Evolutionary conservation across 1,140 invertebrate species (phyloP).

Genomic region (Apis dorsata): DNA sequence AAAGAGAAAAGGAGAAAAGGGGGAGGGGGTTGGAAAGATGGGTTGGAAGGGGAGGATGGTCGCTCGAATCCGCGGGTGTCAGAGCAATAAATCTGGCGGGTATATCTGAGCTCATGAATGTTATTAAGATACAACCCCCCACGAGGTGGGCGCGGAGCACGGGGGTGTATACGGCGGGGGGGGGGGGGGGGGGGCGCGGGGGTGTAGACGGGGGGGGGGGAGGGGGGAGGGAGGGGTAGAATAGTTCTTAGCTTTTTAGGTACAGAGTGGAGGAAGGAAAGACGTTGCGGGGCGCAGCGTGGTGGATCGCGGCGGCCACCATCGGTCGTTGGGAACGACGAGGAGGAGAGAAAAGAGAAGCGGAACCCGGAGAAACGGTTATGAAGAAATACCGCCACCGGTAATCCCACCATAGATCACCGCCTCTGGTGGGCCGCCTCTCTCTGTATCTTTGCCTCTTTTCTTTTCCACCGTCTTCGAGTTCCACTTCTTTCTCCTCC

Average conservation of each 20-base stretch:
- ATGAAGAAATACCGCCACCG: conserved; percentile 79
- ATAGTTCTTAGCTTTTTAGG: too few species aligned
- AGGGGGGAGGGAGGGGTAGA: background rate
- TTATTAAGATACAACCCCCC: conserved; percentile 81
- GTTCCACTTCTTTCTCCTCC: conserved; percentile 27
- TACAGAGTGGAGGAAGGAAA: conserved; percentile 58
- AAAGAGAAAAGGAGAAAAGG: conserved; percentile 12
- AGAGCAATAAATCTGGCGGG: conserved; percentile 79
- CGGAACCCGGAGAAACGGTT: conserved; percentile 69
- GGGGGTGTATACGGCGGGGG: conserved; percentile 50
- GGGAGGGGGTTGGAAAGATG: conserved; percentile 37
- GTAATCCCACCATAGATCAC: conserved; percentile 79
- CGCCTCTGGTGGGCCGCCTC: conserved; percentile 66
- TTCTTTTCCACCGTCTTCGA: conserved; percentile 58
- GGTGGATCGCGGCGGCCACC: conserved; percentile 51
- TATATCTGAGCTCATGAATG: conserved; percentile 81
- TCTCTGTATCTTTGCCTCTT: conserved; percentile 68
- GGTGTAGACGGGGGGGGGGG: conserved; percentile 45
- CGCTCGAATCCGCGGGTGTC: conserved; percentile 74
- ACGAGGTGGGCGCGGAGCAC: conserved; percentile 66
- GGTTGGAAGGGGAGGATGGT: conserved; percentile 63
- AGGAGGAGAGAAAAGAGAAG: conserved; percentile 53
- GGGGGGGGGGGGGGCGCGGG: conserved; percentile 18
- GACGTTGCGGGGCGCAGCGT: conserved; percentile 28
- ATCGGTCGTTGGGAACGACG: conserved; percentile 42